Percentiles rank a stretch among this genome's conserved stretches.
These are phyloP conservation scores for Aphelenchoides avenae DNA, from an alignment of 1,140 invertebrate species.

Conservation along the genomic window DNA sequence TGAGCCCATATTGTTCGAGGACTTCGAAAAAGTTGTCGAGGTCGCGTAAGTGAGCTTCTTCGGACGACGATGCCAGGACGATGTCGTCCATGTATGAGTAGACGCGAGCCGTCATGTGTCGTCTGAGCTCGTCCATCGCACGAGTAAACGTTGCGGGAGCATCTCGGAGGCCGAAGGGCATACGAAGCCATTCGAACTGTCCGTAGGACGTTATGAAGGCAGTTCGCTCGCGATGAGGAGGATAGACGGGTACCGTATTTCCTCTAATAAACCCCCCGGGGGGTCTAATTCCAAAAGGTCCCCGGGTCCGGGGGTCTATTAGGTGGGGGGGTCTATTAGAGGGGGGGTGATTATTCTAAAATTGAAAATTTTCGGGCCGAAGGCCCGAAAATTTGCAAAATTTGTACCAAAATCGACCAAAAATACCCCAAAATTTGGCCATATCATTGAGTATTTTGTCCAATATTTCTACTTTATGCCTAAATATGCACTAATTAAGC, in stretches of 20 bases:
- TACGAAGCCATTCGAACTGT: slow-evolving; percentile 3
- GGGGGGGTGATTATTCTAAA: too few species aligned
- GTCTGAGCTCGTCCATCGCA: slow-evolving; percentile 5
- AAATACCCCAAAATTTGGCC: too few species aligned
- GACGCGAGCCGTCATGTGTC: background rate
- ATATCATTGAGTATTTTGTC: too few species aligned
- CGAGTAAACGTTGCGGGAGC: slow-evolving; percentile 14
- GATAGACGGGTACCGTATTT: background rate
- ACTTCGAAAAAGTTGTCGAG: background rate
- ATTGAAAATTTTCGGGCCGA: too few species aligned
- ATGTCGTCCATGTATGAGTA: background rate
- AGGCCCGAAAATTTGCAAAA: too few species aligned
- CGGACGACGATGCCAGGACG: background rate
- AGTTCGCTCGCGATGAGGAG: slow-evolving; percentile 9
- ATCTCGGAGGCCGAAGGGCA: slow-evolving; percentile 15
- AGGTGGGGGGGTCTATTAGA: too few species aligned
- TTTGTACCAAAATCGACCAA: too few species aligned
- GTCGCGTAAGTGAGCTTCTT: background rate
- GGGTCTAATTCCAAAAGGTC: too few species aligned
- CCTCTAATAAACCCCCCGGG: too few species aligned
- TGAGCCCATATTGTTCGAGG: slow-evolving; percentile 3
- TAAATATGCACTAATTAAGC: too few species aligned
- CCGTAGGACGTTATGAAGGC: slow-evolving; percentile 11
- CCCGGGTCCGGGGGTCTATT: too few species aligned
- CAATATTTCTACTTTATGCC: too few species aligned